Conservation (phyloP, 2,888 invertebrate genomes). For the Xestobium rufovillosum region DNA sequence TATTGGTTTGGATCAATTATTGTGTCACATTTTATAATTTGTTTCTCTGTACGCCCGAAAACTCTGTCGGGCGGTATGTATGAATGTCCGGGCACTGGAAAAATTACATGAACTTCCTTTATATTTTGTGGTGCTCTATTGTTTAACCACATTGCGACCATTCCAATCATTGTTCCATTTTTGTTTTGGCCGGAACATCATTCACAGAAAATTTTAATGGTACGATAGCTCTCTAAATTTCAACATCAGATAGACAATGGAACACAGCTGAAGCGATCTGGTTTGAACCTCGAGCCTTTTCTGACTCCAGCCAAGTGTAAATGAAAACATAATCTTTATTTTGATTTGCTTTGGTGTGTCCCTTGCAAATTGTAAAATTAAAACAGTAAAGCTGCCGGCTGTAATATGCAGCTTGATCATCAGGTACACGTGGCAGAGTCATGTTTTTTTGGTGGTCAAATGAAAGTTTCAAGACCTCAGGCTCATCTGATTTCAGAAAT, state of each 20-base stretch:
- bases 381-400: conserved; percentile 27
- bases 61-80: conserved; percentile 1
- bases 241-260: background rate
- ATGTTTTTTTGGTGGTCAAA: conserved; percentile 34
- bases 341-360: conserved; percentile 8
- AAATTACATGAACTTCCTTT: background rate
- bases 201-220: too few relatives aligned
- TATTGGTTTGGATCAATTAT: background rate
- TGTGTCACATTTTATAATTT: background rate
- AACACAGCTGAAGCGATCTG: too few relatives aligned
- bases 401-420: conserved; percentile 30
- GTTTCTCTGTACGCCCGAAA: background rate
- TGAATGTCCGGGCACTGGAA: background rate
- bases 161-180: background rate
- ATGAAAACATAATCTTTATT: background rate
- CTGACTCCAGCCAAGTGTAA: background rate
- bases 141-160: background rate
- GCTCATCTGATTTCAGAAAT: conserved; percentile 17
- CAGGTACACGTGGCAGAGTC: conserved; percentile 28
- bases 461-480: conserved; percentile 20
- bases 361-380: conserved; percentile 28
- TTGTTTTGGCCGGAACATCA: background rate
- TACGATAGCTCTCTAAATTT: too few relatives aligned
- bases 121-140: background rate
- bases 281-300: background rate